phyloP scores from a whole-genome alignment of 2,797 vertebrate genomes.

The Cyclura pinguis region DNA sequence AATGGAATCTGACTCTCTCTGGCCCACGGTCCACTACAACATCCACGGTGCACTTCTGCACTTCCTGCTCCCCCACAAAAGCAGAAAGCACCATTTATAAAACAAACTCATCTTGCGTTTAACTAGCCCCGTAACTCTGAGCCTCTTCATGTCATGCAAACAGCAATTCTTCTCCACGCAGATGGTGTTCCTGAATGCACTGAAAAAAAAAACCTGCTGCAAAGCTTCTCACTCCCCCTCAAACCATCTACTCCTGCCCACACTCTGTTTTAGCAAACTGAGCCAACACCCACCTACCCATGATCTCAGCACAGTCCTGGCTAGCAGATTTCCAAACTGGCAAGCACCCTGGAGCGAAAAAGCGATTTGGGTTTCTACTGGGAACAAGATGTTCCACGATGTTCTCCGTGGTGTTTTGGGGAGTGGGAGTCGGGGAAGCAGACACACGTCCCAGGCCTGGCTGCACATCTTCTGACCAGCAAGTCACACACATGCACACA shows the following conservation, averaged over 20 bases:
- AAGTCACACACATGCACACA: too few relatives aligned
- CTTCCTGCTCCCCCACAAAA: too few relatives aligned
- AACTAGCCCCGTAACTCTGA: constrained; percentile 31
- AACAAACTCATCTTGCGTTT: constrained; percentile 53
- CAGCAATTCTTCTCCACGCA: constrained; percentile 26
- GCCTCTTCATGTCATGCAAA: constrained; percentile 38
- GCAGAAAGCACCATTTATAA: constrained; percentile 26
- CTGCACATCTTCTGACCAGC: too few relatives aligned
- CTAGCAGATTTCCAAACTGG: constrained; percentile 48
- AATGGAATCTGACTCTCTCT: too few relatives aligned
- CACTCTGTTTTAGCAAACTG: constrained; percentile 39
- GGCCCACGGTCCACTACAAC: too few relatives aligned
- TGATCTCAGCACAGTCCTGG: neutral
- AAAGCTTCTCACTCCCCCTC: constrained; percentile 15
- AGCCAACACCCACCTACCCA: constrained; percentile 49
- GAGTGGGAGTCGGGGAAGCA: too few relatives aligned
- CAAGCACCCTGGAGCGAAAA: constrained; percentile 16
- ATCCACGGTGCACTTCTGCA: too few relatives aligned
- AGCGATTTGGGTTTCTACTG: constrained; percentile 29
- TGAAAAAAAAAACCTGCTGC: constrained; percentile 9
- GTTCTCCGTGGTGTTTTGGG: neutral
- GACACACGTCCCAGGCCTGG: too few relatives aligned
- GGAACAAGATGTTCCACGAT: constrained; percentile 1
- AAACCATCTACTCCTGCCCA: constrained; percentile 42
- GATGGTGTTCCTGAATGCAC: constrained; percentile 54